Evolutionary conservation across 2,113 vertebrate species (phyloP).

Genomic region (Eclectus roratus): DNA sequence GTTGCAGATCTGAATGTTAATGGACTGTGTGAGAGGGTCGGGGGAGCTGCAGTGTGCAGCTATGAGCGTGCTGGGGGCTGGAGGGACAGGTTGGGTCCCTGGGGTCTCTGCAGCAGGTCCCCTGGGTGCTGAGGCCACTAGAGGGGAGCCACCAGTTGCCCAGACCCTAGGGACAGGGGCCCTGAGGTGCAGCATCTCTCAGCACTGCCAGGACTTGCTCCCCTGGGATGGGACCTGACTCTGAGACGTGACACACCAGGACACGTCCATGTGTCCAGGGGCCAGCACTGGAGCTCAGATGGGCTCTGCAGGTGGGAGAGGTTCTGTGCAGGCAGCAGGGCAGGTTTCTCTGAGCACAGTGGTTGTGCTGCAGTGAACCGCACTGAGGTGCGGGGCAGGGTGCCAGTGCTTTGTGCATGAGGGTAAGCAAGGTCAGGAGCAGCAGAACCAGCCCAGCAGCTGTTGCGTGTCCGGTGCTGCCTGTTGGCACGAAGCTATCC

Average conservation of each 20-base stretch:
- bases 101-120: background rate
- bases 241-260: accelerated
- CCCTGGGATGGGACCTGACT: background rate
- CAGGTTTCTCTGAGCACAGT: accelerated
- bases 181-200: background rate
- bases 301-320: no score
- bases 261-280: no score
- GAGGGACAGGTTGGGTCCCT: background rate
- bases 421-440: background rate
- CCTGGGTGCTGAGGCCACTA: background rate
- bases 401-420: accelerated
- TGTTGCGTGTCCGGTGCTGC: background rate
- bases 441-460: accelerated
- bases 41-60: background rate
- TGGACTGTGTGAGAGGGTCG: background rate
- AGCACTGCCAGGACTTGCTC: background rate
- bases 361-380: accelerated
- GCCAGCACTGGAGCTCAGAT: accelerated
- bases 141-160: background rate
- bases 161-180: background rate
- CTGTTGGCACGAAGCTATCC: background rate
- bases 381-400: no score
- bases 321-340: background rate
- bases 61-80: background rate
- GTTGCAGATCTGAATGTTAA: no score